These are phyloP conservation scores for Dendrocopos noguchii DNA, from an alignment of 2,113 vertebrate species.

Conservation along the genomic window DNA sequence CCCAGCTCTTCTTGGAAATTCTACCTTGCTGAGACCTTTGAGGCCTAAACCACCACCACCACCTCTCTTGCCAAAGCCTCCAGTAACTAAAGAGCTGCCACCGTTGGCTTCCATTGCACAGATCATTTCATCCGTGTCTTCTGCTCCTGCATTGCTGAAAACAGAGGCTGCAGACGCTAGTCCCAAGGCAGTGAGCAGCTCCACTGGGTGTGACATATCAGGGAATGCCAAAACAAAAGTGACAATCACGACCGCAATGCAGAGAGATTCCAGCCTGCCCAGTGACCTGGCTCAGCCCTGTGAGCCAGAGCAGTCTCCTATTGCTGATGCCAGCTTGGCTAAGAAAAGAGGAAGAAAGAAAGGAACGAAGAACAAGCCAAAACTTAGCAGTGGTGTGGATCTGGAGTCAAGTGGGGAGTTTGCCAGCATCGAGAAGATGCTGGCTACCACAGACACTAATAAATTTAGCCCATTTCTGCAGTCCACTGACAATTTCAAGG, in stretches of 20 bases:
- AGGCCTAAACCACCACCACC: conserved; percentile 85
- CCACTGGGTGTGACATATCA: conserved; percentile 48
- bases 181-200: conserved; percentile 3
- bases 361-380: conserved; percentile 70
- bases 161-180: conserved; percentile 70
- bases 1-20: conserved; percentile 70
- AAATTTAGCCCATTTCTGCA: conserved; percentile 94
- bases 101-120: conserved; percentile 96
- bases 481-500: conserved; percentile 74
- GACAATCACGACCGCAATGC: neutral
- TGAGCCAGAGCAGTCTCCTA: conserved; percentile 49
- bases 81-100: conserved; percentile 85
- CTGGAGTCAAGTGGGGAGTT: conserved; percentile 97
- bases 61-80: conserved; percentile 92
- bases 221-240: conserved; percentile 60
- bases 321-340: neutral
- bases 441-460: conserved; percentile 94
- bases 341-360: conserved; percentile 82
- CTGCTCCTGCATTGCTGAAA: conserved; percentile 87
- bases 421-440: conserved; percentile 97
- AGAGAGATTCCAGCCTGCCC: conserved; percentile 27
- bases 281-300: conserved; percentile 28
- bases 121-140: conserved; percentile 97
- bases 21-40: conserved; percentile 76
- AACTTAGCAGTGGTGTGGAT: conserved; percentile 76